Conservation (phyloP, 1,140 invertebrate genomes). For the Eriosoma lanigerum region DNA sequence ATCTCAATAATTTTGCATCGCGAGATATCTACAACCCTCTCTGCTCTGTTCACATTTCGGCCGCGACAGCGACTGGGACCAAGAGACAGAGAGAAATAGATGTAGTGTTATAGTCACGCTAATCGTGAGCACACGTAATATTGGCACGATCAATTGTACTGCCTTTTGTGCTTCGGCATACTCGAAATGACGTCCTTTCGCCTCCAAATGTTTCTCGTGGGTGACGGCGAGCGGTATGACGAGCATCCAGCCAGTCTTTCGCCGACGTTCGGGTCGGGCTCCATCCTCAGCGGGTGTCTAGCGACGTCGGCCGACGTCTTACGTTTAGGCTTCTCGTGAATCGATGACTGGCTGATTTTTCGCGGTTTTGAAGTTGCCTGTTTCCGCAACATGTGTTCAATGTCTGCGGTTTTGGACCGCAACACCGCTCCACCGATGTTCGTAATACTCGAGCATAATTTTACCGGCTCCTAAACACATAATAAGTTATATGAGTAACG, state of each 20-base stretch:
- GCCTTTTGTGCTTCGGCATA: constrained; percentile 61
- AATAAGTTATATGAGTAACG: no score
- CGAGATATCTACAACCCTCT: no score
- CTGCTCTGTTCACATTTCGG: no score
- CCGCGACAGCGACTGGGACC: no score
- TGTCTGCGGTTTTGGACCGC: constrained; percentile 69
- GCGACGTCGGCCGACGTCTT: constrained; percentile 67
- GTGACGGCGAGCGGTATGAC: constrained; percentile 37
- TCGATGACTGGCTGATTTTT: constrained; percentile 48
- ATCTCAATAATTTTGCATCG: no score
- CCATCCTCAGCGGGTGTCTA: constrained; percentile 65
- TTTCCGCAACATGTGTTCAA: constrained; percentile 63
- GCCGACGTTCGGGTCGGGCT: constrained; percentile 54
- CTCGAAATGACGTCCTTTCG: constrained; percentile 78
- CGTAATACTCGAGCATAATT: not conserved
- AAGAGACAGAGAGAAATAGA: no score
- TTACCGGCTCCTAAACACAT: constrained; percentile 5
- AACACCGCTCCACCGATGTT: constrained; percentile 66
- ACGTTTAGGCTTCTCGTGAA: constrained; percentile 62
- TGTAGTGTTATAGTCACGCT: no score
- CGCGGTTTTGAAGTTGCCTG: constrained; percentile 53
- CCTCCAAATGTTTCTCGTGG: constrained; percentile 64
- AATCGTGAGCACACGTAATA: no score
- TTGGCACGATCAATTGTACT: constrained; percentile 24
- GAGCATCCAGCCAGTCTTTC: constrained; percentile 39